phyloP scores from a whole-genome alignment of 2,888 invertebrate species.

The Automeris io region DNA sequence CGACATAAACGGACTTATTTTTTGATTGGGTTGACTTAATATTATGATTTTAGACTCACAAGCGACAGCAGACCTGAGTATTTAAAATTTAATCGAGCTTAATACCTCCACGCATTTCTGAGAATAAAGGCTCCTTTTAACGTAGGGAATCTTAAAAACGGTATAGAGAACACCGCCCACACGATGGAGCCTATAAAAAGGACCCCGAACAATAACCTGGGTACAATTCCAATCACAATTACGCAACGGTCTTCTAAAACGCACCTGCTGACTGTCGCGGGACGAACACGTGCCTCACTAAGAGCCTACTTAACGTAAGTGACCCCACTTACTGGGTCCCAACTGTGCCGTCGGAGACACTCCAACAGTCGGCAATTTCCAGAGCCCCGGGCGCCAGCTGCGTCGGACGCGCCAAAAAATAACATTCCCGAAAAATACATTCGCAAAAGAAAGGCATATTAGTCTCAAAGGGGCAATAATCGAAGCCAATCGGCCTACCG shows the following conservation, averaged over 20 bases:
- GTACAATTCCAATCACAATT: slow-evolving; percentile 68
- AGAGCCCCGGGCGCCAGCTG: slow-evolving; percentile 63
- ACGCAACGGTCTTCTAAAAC: slow-evolving; percentile 32
- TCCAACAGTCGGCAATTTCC: slow-evolving; percentile 56
- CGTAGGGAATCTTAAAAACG: too few species aligned
- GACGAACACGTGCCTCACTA: slow-evolving; percentile 60
- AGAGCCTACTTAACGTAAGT: slow-evolving; percentile 74
- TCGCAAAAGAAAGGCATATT: slow-evolving; percentile 72
- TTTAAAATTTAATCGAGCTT: too few species aligned
- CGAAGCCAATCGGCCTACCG: slow-evolving; percentile 72
- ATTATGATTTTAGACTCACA: too few species aligned
- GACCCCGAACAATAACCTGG: slow-evolving; percentile 39
- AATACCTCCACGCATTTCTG: too few species aligned
- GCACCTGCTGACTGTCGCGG: slow-evolving; percentile 62
- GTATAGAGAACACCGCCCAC: slow-evolving; percentile 31
- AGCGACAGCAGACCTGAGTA: too few species aligned
- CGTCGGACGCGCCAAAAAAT: slow-evolving; percentile 72
- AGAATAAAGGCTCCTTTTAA: too few species aligned
- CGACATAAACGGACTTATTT: too few species aligned
- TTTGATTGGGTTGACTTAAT: too few species aligned
- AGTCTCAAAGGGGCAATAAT: slow-evolving; percentile 74
- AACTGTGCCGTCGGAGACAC: slow-evolving; percentile 53
- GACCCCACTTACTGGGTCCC: slow-evolving; percentile 63
- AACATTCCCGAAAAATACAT: slow-evolving; percentile 69
- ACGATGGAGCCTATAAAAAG: slow-evolving; percentile 42